These are phyloP conservation scores for Heliornis fulica DNA, from an alignment of 2,113 vertebrate species.

Conservation along the genomic window DNA sequence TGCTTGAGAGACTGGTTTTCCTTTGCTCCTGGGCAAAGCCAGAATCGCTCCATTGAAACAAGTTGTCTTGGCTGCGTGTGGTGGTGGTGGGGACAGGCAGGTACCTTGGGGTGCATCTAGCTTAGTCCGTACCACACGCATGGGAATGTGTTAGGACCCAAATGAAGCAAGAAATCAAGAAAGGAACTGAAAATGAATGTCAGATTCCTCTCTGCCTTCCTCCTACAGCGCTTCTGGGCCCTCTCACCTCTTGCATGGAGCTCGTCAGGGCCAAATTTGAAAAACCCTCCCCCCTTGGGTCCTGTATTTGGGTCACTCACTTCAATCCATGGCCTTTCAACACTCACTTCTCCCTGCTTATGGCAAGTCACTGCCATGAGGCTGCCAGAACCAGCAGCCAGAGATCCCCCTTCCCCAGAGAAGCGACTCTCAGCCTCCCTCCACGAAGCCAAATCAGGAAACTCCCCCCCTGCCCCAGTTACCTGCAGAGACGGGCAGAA, in stretches of 20 bases:
- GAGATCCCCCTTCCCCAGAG: background rate
- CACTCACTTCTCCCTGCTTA: background rate
- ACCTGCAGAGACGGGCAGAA: background rate
- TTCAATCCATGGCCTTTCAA: background rate
- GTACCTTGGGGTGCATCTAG: background rate
- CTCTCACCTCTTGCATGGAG: accelerated
- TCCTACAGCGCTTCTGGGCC: background rate
- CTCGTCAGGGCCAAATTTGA: no score
- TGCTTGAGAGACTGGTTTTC: background rate
- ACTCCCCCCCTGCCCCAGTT: accelerated
- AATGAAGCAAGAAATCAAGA: background rate
- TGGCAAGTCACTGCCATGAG: accelerated
- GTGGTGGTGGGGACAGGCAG: background rate
- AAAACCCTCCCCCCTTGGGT: background rate
- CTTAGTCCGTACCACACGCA: accelerated
- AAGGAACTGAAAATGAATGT: background rate
- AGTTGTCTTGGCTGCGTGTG: accelerated
- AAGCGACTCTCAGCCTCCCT: background rate
- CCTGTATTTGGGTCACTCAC: background rate
- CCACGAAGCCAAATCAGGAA: background rate
- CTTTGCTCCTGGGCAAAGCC: background rate
- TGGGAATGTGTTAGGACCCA: background rate
- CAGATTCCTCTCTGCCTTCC: background rate
- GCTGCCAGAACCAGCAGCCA: background rate
- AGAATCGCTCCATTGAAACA: accelerated